Evolutionary conservation across 2,888 invertebrate species (phyloP), one percentile per base, ranked within the genome.

Genomic region (Octonoba sinensis): DNA sequence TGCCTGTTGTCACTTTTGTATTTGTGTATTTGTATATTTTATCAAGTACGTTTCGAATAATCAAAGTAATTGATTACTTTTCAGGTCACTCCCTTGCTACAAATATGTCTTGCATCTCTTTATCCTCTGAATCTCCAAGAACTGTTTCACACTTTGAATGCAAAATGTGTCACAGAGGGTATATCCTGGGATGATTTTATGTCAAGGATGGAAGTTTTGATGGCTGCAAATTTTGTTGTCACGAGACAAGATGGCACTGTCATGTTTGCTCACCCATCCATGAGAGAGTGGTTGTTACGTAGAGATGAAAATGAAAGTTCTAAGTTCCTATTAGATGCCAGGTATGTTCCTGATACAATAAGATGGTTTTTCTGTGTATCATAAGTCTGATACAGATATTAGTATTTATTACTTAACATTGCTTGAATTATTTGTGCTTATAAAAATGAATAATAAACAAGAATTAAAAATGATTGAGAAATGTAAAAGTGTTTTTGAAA

Each of bases 221-320:
- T 60, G 11, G 44, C 77, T 6, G 92, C 94, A 71, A 96, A 95
- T 67, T 95, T 97, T 87, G 91, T 99, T 22, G 94, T 96, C 75
- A 95, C 95, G 88, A 92, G 97, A 70, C 91, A 94, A 86, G 97
- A 97, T 89, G 95, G 95, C 88, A 96, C 96, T 0, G 96, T 95
- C 90, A 96, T 97, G 95, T 96, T 97, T 89, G 97, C 97, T 90
- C 98, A 99, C 88, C 96, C 97, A 0, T 96, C 97, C 3, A 96
- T 99, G 90, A 94, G 98, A 91, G 98, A 99, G 90, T 99, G 98
- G 98, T 91, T 98, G 84, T 93, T 95, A 85, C 90, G 96, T 51
- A 85, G 94, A 92, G 85, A 89, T 27, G 88, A 88, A 36, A 74
- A 75, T 56, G 96, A 97, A 88, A 94, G 94, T 84, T 91, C 93